A percentile compares a stretch with the other conserved stretches of the same genome.
Conservation (phyloP, 1,140 invertebrate genomes). For the Lordiphosa clarofinis region DNA sequence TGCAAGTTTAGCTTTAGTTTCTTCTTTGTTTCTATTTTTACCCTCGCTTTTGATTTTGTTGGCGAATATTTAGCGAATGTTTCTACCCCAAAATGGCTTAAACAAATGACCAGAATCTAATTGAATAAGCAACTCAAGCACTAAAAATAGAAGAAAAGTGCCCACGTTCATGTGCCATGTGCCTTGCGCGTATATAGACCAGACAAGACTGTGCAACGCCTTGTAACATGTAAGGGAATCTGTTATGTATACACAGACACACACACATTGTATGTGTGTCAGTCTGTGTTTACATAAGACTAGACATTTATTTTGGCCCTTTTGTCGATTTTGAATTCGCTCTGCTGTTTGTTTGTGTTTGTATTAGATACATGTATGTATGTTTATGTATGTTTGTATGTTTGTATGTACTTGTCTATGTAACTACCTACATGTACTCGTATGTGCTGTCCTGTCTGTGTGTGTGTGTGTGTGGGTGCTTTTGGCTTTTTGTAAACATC, state of each 20-base stretch:
- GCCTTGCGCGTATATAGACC: no score
- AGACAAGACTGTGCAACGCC: no score
- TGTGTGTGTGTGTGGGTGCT: neutral
- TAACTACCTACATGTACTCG: neutral
- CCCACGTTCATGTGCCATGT: no score
- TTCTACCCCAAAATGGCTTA: neutral
- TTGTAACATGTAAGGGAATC: no score
- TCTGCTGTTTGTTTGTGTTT: neutral
- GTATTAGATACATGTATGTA: neutral
- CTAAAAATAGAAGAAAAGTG: no score
- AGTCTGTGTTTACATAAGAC: slow-evolving; percentile 48
- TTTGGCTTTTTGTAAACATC: slow-evolving; percentile 2
- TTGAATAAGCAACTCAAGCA: no score
- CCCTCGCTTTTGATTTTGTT: no score
- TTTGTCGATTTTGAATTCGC: neutral
- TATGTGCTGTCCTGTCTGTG: slow-evolving; percentile 1
- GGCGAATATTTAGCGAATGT: neutral
- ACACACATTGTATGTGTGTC: slow-evolving; percentile 2
- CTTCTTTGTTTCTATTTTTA: no score
- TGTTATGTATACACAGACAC: neutral
- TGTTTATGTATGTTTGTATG: slow-evolving; percentile 6
- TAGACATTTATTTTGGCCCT: slow-evolving; percentile 35
- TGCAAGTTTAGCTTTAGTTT: no score
- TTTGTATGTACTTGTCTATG: neutral
- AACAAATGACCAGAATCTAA: no score